phyloP scores from a whole-genome alignment of 2,888 invertebrate species.

The Eurois occulta region DNA sequence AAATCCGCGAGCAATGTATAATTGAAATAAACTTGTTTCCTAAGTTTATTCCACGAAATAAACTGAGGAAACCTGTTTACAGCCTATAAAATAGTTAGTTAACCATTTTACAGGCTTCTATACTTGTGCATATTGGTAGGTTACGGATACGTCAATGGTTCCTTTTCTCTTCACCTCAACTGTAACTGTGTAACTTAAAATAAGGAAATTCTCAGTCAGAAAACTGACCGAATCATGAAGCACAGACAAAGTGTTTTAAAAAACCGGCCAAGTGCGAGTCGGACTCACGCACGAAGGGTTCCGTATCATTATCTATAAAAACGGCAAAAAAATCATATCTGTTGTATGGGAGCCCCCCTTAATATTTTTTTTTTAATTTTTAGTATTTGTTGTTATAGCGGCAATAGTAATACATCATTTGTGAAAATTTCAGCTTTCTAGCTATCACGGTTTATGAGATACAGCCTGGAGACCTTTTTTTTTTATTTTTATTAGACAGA shows the following conservation, averaged over 20 bases:
- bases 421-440: too few relatives aligned
- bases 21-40: constrained; percentile 34
- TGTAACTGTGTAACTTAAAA: background rate
- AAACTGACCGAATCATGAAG: background rate
- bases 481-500: too few relatives aligned
- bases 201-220: background rate
- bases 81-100: constrained; percentile 22
- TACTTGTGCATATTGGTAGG: background rate
- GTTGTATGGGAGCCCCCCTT: too few relatives aligned
- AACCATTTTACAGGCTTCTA: constrained; percentile 1
- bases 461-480: too few relatives aligned
- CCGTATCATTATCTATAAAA: too few relatives aligned
- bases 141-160: background rate
- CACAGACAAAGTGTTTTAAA: background rate
- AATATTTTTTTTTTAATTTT: too few relatives aligned
- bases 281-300: too few relatives aligned
- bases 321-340: too few relatives aligned
- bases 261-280: too few relatives aligned
- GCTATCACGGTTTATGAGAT: too few relatives aligned
- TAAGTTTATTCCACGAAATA: constrained; percentile 2
- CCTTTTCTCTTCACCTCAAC: background rate
- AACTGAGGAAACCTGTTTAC: constrained; percentile 13
- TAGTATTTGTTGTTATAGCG: too few relatives aligned
- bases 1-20: constrained; percentile 42
- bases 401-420: too few relatives aligned